A percentile compares a stretch with the other conserved stretches of the same genome.
These are phyloP conservation scores for Catostylus mosaicus DNA, from an alignment of 30 jellyfish, hydroid and myxozoan genomes.

Conservation along the genomic window DNA sequence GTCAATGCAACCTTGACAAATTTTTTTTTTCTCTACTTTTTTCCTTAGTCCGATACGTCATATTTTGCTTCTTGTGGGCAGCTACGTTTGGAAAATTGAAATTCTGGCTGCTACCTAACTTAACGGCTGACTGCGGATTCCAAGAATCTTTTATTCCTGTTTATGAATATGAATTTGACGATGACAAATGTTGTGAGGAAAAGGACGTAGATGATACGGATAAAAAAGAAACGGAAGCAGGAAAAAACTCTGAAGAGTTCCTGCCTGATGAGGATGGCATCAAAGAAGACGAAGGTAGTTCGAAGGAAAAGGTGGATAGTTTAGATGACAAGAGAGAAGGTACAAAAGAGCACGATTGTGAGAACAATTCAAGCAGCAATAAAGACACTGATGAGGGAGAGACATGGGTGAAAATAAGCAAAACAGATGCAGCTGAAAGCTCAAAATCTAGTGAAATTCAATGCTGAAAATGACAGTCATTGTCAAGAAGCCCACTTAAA, in stretches of 20 bases:
- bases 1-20: too few species aligned
- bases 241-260: not conserved
- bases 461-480: not conserved
- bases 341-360: constrained; percentile 15
- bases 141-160: constrained; percentile 93
- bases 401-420: constrained; percentile 92
- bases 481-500: too few species aligned
- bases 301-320: constrained; percentile 6
- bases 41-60: constrained; percentile 80
- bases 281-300: not conserved
- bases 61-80: constrained; percentile 76
- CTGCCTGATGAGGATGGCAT: not conserved
- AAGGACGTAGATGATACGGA: constrained; percentile 12
- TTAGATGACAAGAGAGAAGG: constrained; percentile 32
- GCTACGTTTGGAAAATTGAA: constrained; percentile 78
- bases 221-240: constrained; percentile 9
- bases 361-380: constrained; percentile 70
- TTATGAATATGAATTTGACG: constrained; percentile 59
- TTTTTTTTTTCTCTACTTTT: not conserved
- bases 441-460: not conserved
- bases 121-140: constrained; percentile 96
- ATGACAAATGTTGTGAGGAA: constrained; percentile 35
- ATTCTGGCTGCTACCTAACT: constrained; percentile 95
- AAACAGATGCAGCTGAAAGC: constrained; percentile 54
- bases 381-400: constrained; percentile 77